Conservation (phyloP, 1,140 invertebrate genomes). For the Bactericera cockerelli region DNA sequence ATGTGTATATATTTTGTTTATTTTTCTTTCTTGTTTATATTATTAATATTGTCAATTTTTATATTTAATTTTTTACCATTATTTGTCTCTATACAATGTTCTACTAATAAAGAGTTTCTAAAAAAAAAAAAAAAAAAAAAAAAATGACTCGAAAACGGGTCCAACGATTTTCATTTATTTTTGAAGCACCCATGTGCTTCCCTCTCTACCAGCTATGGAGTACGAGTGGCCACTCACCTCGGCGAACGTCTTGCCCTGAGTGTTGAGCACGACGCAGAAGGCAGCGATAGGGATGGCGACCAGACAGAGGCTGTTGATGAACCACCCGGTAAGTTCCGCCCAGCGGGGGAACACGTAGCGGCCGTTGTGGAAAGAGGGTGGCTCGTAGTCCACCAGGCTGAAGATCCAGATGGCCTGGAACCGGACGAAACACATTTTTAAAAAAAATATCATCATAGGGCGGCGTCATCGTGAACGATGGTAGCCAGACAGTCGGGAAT, state of each 20-base stretch:
- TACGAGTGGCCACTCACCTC: slow-evolving; percentile 40
- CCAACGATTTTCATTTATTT: neutral
- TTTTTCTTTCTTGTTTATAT: no score
- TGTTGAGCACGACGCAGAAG: slow-evolving; percentile 47
- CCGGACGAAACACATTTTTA: no score
- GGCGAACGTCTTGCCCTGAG: slow-evolving; percentile 49
- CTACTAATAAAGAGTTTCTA: no score
- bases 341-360: slow-evolving; percentile 64
- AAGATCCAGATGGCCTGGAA: slow-evolving; percentile 67
- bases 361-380: slow-evolving; percentile 60
- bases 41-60: no score
- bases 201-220: neutral
- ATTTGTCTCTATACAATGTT: no score
- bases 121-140: no score
- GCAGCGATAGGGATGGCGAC: slow-evolving; percentile 74
- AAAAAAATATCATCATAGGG: no score
- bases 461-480: no score
- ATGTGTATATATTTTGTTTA: no score
- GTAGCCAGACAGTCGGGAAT: no score
- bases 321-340: slow-evolving; percentile 77
- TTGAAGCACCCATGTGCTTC: no score
- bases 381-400: slow-evolving; percentile 69
- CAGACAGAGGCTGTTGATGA: slow-evolving; percentile 61
- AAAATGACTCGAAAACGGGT: neutral
- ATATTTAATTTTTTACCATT: no score